These are phyloP conservation scores for Temnopleurus reevesii DNA, from an alignment of 53 echinoderm and acorn worm species.

Conservation along the genomic window DNA sequence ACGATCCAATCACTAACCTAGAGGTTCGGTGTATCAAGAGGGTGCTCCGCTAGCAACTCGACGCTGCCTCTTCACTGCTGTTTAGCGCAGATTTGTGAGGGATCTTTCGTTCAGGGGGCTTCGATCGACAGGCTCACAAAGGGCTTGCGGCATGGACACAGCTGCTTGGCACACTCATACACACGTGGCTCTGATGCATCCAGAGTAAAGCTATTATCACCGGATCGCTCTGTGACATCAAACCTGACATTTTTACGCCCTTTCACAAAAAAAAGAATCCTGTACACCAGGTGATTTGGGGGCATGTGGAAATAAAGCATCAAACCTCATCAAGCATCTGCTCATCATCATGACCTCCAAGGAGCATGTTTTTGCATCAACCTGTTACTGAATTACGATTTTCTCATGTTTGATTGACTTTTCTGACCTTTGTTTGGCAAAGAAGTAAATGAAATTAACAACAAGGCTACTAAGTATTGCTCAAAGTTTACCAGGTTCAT, in stretches of 20 bases:
- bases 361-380: neutral
- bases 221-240: neutral
- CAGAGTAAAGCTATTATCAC: neutral
- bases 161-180: neutral
- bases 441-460: neutral
- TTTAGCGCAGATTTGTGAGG: neutral
- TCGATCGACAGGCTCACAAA: neutral
- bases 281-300: constrained; percentile 9
- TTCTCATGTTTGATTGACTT: neutral
- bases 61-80: neutral
- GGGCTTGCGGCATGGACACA: constrained; percentile 9
- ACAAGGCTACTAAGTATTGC: no score
- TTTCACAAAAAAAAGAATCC: neutral
- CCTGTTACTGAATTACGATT: neutral
- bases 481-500: no score
- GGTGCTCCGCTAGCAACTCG: neutral
- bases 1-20: neutral
- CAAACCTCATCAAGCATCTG: constrained; percentile 16
- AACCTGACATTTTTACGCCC: constrained; percentile 11
- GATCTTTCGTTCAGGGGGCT: constrained; percentile 20
- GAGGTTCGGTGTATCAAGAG: neutral
- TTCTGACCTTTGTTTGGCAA: neutral
- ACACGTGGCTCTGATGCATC: constrained; percentile 6
- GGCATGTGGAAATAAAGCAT: constrained; percentile 10
- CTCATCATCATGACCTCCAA: neutral